These are phyloP conservation scores for Theropithecus gelada DNA, from an alignment of 2,113 vertebrate species.

Conservation along the genomic window DNA sequence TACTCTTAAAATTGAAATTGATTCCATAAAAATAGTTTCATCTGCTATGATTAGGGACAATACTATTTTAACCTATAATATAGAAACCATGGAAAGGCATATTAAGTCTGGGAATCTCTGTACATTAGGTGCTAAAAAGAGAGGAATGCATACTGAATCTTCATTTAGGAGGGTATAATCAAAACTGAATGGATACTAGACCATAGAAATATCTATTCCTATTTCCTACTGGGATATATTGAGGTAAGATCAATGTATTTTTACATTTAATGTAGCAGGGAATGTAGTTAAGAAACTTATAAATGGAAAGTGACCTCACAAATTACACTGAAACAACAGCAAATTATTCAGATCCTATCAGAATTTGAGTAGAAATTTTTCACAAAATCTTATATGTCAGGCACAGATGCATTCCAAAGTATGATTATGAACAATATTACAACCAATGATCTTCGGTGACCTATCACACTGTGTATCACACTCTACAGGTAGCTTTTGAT, in stretches of 20 bases:
- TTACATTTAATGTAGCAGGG: neutral
- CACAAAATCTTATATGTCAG: neutral
- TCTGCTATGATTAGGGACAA: neutral
- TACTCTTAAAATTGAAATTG: constrained; percentile 51
- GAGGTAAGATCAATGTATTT: neutral
- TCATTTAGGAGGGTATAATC: constrained; percentile 18
- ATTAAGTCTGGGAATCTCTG: constrained; percentile 32
- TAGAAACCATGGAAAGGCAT: neutral
- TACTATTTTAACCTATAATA: constrained; percentile 20
- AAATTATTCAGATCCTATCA: neutral
- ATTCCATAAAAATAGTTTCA: constrained; percentile 33
- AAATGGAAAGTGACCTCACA: neutral
- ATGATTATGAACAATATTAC: neutral
- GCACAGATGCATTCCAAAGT: neutral
- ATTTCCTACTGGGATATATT: neutral
- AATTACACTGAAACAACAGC: neutral
- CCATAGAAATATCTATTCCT: neutral
- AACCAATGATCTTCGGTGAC: neutral
- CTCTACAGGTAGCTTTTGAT: neutral
- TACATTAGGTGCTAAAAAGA: neutral
- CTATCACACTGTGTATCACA: neutral
- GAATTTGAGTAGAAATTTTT: neutral
- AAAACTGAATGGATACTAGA: constrained; percentile 13
- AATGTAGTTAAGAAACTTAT: neutral
- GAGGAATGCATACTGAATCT: neutral